Percentiles rank a stretch among this genome's conserved stretches.
phyloP scores from a whole-genome alignment of 1,140 invertebrate genomes.

The Drosophila hydei region DNA sequence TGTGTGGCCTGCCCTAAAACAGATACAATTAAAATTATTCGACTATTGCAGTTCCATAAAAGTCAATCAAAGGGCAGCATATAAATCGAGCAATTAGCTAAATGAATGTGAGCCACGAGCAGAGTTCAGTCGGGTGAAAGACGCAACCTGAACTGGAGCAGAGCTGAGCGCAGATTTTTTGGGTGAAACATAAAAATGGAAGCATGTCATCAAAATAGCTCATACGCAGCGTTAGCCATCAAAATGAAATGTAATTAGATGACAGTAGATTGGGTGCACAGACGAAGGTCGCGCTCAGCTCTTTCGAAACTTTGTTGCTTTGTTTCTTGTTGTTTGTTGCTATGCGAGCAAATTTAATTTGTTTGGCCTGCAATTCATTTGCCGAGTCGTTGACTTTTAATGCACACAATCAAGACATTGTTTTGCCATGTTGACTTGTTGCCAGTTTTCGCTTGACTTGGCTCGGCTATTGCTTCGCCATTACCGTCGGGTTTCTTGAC shows the following conservation, averaged over 20 bases:
- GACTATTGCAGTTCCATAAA: too few species aligned
- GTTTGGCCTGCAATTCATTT: conserved; percentile 76
- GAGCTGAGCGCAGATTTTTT: not conserved
- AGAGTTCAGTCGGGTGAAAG: not conserved
- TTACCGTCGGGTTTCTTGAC: conserved; percentile 43
- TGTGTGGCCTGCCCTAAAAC: too few species aligned
- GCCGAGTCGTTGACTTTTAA: conserved; percentile 75
- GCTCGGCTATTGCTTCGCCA: conserved; percentile 19
- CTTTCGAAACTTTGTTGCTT: conserved; percentile 24
- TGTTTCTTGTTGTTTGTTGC: conserved; percentile 36
- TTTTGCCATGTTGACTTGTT: conserved; percentile 63
- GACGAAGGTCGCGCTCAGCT: not conserved
- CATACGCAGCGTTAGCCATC: conserved; percentile 38
- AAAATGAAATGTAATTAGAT: conserved; percentile 40
- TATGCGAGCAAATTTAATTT: conserved; percentile 68
- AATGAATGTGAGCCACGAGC: conserved; percentile 19
- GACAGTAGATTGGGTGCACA: conserved; percentile 18
- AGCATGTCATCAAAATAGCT: conserved; percentile 42
- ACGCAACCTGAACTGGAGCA: conserved; percentile 11
- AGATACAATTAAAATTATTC: too few species aligned
- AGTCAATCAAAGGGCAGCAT: conserved; percentile 24
- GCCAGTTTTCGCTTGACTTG: conserved; percentile 65
- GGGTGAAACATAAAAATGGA: conserved; percentile 23
- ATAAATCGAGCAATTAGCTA: conserved; percentile 40
- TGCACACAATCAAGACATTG: conserved; percentile 69